phyloP scores from a whole-genome alignment of 2,888 invertebrate genomes.

The Alsophila aescularia region DNA sequence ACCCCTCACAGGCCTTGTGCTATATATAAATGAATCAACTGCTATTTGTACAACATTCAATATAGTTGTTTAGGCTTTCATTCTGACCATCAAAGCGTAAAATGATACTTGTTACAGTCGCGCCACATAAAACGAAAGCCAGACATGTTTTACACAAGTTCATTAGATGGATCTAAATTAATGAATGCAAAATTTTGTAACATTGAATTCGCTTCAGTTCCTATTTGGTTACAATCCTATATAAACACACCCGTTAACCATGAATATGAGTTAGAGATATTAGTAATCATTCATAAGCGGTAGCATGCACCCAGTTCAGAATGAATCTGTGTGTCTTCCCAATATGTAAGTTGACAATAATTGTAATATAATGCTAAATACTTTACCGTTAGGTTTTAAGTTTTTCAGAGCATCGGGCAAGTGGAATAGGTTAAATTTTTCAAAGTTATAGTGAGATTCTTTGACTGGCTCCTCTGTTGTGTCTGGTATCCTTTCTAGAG shows the following conservation, averaged over 20 bases:
- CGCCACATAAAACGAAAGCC: slow-evolving; percentile 12
- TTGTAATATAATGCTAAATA: slow-evolving; percentile 53
- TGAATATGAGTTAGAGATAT: slow-evolving; percentile 17
- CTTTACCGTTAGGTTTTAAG: slow-evolving; percentile 70
- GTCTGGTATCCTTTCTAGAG: slow-evolving; percentile 72
- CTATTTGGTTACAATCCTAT: slow-evolving; percentile 16
- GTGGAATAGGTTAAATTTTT: slow-evolving; percentile 60
- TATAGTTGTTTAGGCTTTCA: slow-evolving; percentile 29
- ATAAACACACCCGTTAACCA: slow-evolving; percentile 6
- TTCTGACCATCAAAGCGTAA: slow-evolving; percentile 30
- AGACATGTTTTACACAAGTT: slow-evolving; percentile 16
- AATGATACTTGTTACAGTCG: slow-evolving; percentile 18
- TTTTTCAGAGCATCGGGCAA: slow-evolving; percentile 66
- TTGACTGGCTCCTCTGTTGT: slow-evolving; percentile 66
- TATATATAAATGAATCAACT: slow-evolving; percentile 29
- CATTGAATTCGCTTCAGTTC: slow-evolving; percentile 14
- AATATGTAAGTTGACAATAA: slow-evolving; percentile 24
- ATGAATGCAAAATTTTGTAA: slow-evolving; percentile 12
- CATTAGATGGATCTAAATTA: slow-evolving; percentile 12
- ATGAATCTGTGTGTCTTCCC: slow-evolving; percentile 81
- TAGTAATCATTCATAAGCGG: slow-evolving; percentile 26
- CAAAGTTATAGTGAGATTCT: slow-evolving; percentile 78
- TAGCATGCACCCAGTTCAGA: slow-evolving; percentile 69
- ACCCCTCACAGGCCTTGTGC: slow-evolving; percentile 32
- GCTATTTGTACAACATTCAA: slow-evolving; percentile 19